Evolutionary conservation across 1,140 invertebrate genomes (phyloP), one percentile per base, ranked within the genome.

Genomic region (Pinna nobilis): DNA sequence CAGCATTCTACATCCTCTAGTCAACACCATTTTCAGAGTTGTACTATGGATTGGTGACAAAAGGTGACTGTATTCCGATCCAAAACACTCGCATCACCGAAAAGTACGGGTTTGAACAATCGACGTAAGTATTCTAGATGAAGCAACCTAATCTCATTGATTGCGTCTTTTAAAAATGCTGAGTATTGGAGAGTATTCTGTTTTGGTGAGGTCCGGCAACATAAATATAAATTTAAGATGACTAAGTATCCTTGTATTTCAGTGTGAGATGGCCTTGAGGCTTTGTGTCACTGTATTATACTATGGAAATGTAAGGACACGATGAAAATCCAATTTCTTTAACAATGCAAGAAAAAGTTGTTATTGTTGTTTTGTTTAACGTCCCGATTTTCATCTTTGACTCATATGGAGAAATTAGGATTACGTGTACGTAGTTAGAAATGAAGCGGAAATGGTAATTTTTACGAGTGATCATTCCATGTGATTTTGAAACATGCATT

Each of bases 51-150:
- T 0, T 69, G 0, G 66, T 69, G 15, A 57, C 66, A 1, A 57
- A 51, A n/a, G 51, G 51, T 18, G 53, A 57, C 13, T 69, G 66
- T 44, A 41, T 69, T 55, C 66, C 66, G 4, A 57, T 69, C 18
- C 35, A 28, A 0, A 69, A 69, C 37, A 20, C 32, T 9, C 66
- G 59, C 15, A 18, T 59, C 3, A 57, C 66, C 18, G 25, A 69
- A 32, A 69, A 69, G 53, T 69, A 69, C 39, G 66, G 66, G 59
- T 69, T 59, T 44, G 66, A 69, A 28, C 51, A 69, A 44, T 57
- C 51, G 18, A 39, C 37, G 66, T 69, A 57, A 55, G 66, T 57
- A 41, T 33, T 53, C 0, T 47, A 6, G 44, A 18, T 47, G 44
- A 47, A 47, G 44, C 15, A 15, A 3, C 1, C 15, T 47, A 20